Conservation (phyloP, 2,797 vertebrate genomes). For the Catostomus latipinnis region DNA sequence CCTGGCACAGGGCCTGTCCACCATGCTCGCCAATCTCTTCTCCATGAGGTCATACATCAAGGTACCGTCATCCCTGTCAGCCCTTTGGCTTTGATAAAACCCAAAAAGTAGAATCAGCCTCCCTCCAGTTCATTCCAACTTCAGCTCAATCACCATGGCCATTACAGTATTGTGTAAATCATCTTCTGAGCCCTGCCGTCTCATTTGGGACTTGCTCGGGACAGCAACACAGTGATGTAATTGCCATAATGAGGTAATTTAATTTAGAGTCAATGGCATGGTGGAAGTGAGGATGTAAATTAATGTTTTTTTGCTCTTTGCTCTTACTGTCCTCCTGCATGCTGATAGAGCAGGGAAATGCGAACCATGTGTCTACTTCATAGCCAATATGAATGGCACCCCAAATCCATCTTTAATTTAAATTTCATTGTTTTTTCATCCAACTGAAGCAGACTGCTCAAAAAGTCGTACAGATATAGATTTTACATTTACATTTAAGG, state of each 20-base stretch:
- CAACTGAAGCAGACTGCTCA: conserved; percentile 51
- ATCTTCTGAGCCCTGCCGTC: conserved; percentile 71
- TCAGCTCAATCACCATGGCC: conserved; percentile 69
- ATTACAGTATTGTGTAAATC: conserved; percentile 63
- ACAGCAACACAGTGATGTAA: conserved; percentile 68
- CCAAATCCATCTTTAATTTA: conserved; percentile 68
- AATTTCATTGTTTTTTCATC: conserved; percentile 57
- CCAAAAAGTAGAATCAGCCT: conserved; percentile 51
- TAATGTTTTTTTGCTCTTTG: conserved; percentile 63
- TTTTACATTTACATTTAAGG: too few relatives aligned
- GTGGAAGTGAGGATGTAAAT: conserved; percentile 64
- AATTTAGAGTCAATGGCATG: conserved; percentile 67
- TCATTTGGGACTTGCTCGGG: conserved; percentile 77
- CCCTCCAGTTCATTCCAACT: conserved; percentile 38
- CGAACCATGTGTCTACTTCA: conserved; percentile 71
- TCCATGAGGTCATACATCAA: conserved; percentile 99
- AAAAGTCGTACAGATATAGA: background rate
- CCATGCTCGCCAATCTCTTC: conserved; percentile 99
- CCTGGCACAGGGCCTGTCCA: conserved; percentile 98
- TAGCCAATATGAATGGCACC: conserved; percentile 62
- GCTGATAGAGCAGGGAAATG: conserved; percentile 75
- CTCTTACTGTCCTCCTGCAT: conserved; percentile 70
- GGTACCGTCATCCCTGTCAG: conserved; percentile 76
- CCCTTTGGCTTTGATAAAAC: conserved; percentile 49
- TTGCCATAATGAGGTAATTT: conserved; percentile 76